phyloP scores from a whole-genome alignment of 2,113 vertebrate genomes.

The Neodon shergylaensis region DNA sequence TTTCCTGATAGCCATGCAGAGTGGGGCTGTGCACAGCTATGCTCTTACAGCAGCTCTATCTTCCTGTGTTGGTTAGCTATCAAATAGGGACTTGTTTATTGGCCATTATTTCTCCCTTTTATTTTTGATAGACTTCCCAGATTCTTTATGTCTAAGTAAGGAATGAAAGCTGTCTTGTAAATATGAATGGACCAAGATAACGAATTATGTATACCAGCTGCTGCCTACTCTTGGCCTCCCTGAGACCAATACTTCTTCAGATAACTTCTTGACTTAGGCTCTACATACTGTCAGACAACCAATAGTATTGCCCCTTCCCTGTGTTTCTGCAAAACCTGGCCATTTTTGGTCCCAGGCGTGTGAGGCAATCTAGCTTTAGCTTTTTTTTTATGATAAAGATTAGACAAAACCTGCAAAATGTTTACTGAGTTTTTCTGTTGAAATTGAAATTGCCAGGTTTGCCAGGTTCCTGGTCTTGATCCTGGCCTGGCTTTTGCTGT shows the following conservation, averaged over 20 bases:
- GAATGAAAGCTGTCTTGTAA: not conserved
- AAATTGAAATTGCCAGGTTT: not conserved
- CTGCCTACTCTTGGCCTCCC: not conserved
- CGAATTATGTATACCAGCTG: not conserved
- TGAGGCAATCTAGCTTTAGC: not conserved
- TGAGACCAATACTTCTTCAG: not conserved
- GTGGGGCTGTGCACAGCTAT: accelerated
- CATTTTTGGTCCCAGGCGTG: not conserved
- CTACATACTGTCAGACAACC: not conserved
- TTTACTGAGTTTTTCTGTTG: conserved; percentile 23
- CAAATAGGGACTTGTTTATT: not conserved
- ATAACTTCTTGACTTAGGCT: not conserved
- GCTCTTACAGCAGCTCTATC: not conserved
- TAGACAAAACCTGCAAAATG: not conserved
- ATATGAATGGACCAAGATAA: not conserved
- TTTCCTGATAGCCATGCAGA: not conserved
- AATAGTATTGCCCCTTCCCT: conserved; percentile 1
- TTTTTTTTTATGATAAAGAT: conserved; percentile 35
- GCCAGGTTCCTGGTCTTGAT: not conserved
- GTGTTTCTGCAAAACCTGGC: not conserved
- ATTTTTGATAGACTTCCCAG: not conserved
- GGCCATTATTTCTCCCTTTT: not conserved
- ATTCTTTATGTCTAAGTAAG: conserved; percentile 28
- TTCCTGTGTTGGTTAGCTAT: not conserved
- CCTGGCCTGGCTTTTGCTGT: not conserved